These are phyloP conservation scores for Accipiter cooperii DNA, from an alignment of 2,113 vertebrate genomes.

Conservation along the genomic window DNA sequence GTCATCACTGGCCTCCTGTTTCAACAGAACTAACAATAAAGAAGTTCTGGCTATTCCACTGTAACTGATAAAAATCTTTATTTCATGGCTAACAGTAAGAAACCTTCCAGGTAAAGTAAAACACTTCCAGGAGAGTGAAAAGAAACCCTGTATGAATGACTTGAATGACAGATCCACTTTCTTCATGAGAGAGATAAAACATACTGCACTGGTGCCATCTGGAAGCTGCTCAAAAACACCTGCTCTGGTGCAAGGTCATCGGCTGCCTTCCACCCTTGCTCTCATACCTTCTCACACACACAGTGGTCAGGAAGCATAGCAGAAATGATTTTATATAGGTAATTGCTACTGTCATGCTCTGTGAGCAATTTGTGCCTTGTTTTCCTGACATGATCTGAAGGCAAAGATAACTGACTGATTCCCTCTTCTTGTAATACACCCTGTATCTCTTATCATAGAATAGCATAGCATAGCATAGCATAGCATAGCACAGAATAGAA, in stretches of 20 bases:
- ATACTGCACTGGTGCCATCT: background rate
- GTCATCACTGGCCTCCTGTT: background rate
- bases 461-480: background rate
- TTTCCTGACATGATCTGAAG: background rate
- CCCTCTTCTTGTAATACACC: background rate
- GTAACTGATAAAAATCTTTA: background rate
- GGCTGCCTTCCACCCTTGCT: background rate
- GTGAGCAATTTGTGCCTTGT: background rate
- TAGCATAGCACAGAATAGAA: background rate
- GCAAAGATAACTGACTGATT: background rate
- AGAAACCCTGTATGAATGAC: background rate
- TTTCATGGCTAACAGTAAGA: background rate
- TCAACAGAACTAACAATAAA: background rate
- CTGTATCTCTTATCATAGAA: background rate
- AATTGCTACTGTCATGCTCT: background rate
- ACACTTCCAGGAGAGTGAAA: conserved; percentile 40
- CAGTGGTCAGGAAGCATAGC: background rate
- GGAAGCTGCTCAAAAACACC: background rate
- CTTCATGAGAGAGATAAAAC: background rate
- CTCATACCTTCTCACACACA: background rate
- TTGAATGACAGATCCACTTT: conserved; percentile 44
- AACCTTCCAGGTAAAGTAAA: background rate
- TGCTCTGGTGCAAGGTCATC: background rate
- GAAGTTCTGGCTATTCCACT: background rate
- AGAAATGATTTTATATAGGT: background rate